Evolutionary conservation across 2,113 vertebrate species (phyloP).

Genomic region (Gila orcuttii): DNA sequence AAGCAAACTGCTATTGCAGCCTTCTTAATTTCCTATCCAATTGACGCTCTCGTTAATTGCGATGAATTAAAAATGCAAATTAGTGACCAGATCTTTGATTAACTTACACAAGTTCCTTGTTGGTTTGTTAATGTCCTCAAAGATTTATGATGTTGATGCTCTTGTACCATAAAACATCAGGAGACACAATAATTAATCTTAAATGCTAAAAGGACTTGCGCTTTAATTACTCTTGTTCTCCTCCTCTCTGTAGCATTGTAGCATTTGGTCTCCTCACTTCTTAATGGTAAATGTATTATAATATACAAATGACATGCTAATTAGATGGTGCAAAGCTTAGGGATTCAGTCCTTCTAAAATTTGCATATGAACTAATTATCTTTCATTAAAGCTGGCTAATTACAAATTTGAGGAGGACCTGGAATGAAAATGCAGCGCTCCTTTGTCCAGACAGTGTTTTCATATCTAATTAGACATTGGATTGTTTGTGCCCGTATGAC

Average conservation of each 20-base stretch:
- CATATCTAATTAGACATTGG: background rate
- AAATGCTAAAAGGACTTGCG: slow-evolving; percentile 68
- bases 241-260: slow-evolving; percentile 60
- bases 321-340: slow-evolving; percentile 69
- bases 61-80: slow-evolving; percentile 78
- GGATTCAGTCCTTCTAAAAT: slow-evolving; percentile 68
- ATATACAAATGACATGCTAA: slow-evolving; percentile 74
- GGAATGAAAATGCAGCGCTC: background rate
- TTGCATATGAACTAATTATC: slow-evolving; percentile 76
- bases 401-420: slow-evolving; percentile 61
- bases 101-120: slow-evolving; percentile 71
- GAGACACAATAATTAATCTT: slow-evolving; percentile 76
- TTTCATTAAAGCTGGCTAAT: slow-evolving; percentile 69
- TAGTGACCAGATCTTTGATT: slow-evolving; percentile 74
- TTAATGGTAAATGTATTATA: slow-evolving; percentile 61
- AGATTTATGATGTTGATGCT: slow-evolving; percentile 68
- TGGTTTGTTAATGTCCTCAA: slow-evolving; percentile 73
- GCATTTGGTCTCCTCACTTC: slow-evolving; percentile 61
- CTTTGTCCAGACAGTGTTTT: slow-evolving; percentile 15
- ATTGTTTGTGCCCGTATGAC: background rate
- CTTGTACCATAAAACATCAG: slow-evolving; percentile 64
- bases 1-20: background rate
- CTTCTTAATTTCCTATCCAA: slow-evolving; percentile 48
- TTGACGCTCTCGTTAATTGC: slow-evolving; percentile 70
- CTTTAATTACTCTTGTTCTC: slow-evolving; percentile 73